Evolutionary conservation across 2,797 vertebrate genomes (phyloP), one percentile per base, ranked within the genome.

Genomic region (Crenuchus spilurus): DNA sequence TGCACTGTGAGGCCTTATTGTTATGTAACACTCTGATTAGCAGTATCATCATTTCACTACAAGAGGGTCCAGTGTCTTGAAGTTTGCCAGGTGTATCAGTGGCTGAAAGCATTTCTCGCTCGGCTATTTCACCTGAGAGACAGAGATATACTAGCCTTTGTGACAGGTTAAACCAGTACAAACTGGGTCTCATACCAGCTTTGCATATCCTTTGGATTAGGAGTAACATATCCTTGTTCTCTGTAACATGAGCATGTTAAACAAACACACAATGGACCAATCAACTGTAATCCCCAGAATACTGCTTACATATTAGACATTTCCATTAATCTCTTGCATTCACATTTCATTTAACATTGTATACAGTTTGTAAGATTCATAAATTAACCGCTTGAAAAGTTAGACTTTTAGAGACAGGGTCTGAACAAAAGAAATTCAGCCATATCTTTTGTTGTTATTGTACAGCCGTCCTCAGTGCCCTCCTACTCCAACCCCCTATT

Each of bases 401-500:
- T 22, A 2, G 5, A 39, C 35, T 20, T n/a, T 61, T 2, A 37
- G 8, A 2, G 58, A 11, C 14, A 8, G 30, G 44, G 11, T 42
- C 39, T 63, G 62, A 76, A 70, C 71, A 82, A 75, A 68, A 80
- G 70, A 76, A 70, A 70, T 14, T 3, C 37, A 71, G 37, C 35
- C 61, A 37, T n/a, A 26, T 30, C 71, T 54, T 72, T 78, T 81
- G 67, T 78, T 78, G 62, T 81, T 70, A 67, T 66, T 75, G 70
- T 55, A 60, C 42, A 67, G 20, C 66, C 49, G 54, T 62, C 54
- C 26, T 26, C 6, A 52, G 16, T 24, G 26, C 72, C 76, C 66
- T 54, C 44, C 71, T 73, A 66, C 46, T 20, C 35, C 13, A 22
- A 6, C 3, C 46, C 33, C 18, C 14, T 18, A 41, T 55, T 18